Evolutionary conservation across 2,888 invertebrate species (phyloP).

Genomic region (Microdon myrmicae): DNA sequence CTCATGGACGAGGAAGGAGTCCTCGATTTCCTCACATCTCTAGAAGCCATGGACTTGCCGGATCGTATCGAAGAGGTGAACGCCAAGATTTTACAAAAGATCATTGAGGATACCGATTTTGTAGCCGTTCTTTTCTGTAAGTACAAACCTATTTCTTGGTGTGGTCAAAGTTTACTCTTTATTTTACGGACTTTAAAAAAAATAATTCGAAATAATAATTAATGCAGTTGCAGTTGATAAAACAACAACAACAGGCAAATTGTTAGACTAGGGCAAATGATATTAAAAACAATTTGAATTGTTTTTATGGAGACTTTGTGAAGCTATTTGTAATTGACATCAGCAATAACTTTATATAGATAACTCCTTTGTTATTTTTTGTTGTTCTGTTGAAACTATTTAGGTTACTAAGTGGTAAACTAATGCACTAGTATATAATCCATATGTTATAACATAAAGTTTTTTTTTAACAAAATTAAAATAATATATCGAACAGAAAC

Average conservation of each 20-base stretch:
- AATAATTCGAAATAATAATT: slow-evolving; percentile 46
- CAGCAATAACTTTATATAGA: slow-evolving; percentile 10
- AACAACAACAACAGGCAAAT: slow-evolving; percentile 21
- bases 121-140: slow-evolving; percentile 95
- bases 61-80: slow-evolving; percentile 96
- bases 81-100: slow-evolving; percentile 86
- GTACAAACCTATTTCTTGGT: slow-evolving; percentile 67
- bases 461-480: slow-evolving; percentile 17
- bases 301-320: slow-evolving; percentile 2
- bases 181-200: slow-evolving; percentile 13
- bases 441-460: background rate
- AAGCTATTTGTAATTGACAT: slow-evolving; percentile 12
- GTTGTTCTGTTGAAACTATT: no score
- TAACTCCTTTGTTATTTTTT: slow-evolving; percentile 5
- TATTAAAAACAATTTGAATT: slow-evolving; percentile 23
- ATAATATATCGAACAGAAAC: background rate
- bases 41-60: slow-evolving; percentile 94
- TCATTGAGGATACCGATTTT: slow-evolving; percentile 90
- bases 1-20: slow-evolving; percentile 95
- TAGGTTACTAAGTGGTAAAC: slow-evolving; percentile 28
- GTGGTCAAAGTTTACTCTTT: slow-evolving; percentile 16
- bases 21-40: slow-evolving; percentile 90
- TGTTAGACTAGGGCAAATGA: slow-evolving; percentile 18
- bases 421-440: slow-evolving; percentile 27
- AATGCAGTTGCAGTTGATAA: slow-evolving; percentile 66